phyloP scores from a whole-genome alignment of 2,888 invertebrate species.

The Malacosoma neustria region DNA sequence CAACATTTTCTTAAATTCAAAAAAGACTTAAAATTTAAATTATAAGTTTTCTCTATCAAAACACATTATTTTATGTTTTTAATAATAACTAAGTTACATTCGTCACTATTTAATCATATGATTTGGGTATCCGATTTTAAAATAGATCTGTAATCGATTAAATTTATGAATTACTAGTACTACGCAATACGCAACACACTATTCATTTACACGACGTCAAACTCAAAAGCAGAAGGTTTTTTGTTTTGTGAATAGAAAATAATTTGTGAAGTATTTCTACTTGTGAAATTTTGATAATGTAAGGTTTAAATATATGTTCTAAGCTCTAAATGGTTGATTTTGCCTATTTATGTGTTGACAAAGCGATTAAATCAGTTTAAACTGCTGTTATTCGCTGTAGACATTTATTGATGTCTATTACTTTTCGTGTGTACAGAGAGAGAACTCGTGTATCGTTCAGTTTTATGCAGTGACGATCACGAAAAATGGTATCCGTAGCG shows the following conservation, averaged over 20 bases:
- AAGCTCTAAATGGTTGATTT: neutral
- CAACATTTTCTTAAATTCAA: too few relatives aligned
- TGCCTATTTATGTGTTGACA: neutral
- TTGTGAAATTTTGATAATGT: constrained; percentile 3
- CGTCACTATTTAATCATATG: too few relatives aligned
- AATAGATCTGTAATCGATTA: too few relatives aligned
- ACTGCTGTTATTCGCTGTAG: neutral
- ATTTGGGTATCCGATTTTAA: too few relatives aligned
- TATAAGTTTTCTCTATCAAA: too few relatives aligned
- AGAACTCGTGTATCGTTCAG: neutral
- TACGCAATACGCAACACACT: too few relatives aligned
- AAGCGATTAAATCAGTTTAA: neutral
- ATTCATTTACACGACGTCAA: neutral
- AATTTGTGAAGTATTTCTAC: neutral
- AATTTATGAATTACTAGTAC: too few relatives aligned
- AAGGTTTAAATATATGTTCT: neutral
- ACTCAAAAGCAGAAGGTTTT: neutral
- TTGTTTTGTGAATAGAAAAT: neutral
- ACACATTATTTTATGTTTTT: too few relatives aligned
- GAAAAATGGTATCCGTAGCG: neutral
- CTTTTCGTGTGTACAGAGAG: neutral
- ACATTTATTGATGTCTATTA: neutral
- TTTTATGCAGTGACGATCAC: neutral
- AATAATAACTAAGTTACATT: too few relatives aligned
- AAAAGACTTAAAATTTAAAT: too few relatives aligned